Base-by-base conservation (phyloP, 2,113 vertebrate species). In the Scolopax mira region DNA sequence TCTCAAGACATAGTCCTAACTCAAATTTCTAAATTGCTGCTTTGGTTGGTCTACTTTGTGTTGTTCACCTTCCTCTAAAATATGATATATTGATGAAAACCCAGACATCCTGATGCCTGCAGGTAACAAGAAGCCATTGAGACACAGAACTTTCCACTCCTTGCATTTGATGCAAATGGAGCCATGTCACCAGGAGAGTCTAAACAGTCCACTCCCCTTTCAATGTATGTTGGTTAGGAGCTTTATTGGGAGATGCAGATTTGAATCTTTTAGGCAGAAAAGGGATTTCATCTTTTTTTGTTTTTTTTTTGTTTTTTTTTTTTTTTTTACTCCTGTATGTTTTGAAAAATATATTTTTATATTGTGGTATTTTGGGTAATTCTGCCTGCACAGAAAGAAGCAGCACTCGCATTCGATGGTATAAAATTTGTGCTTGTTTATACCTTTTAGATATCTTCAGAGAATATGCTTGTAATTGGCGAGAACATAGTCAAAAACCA, bases 101-200 rank as follows among this genome's bases (percentile, higher is more conserved):
- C 12, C 27, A 54, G 33, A 33, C 33, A 49, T 51, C 19, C 11
- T 61, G 27, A 61, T 58, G 9, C 17, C 27, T 82, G 13, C 8
- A 41, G 10, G 17, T 28, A 44, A 18, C 16, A 66, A 61, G 7
- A 3, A 71, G 14, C 7, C 25, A 49, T 25, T 12, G 14, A 52
- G 41, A 82, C 24, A 62, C 13, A 28, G 33, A 57, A 23, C 12
- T 48, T 72, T 46, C 49, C 73, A 2, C 7, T 84, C 7, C 23
- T 69, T 64, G 24, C 33, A 58, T 79, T 46, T 65, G 44, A n/a
- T 73, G 17, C 9, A 77, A 77, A 69, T 15, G 33, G 5, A 71
- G 4, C 21, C 0, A 0, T n/a, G 23, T n/a, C 25, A 61, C 41
- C 17, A 28, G 21, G 21, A 37, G 1, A 42, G 9, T 35, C 49